A percentile compares a stretch with the other conserved stretches of the same genome.
These are phyloP conservation scores for Flabesymbios commensalis DNA, from an alignment of 2,888 invertebrate genomes.

Conservation along the genomic window DNA sequence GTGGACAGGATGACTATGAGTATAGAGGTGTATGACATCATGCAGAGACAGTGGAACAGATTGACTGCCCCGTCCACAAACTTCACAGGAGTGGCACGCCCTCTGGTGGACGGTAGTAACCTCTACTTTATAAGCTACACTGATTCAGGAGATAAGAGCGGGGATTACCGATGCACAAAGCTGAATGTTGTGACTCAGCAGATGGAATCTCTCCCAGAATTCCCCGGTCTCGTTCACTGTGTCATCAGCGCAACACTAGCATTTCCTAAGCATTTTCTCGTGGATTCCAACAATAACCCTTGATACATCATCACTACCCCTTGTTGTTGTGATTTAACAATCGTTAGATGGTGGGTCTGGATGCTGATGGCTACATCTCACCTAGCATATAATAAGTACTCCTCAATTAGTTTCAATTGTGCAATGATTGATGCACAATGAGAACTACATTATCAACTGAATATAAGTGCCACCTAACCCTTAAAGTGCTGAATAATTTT, in stretches of 20 bases:
- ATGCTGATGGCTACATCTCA: no score
- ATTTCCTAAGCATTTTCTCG: conserved; percentile 12
- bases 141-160: conserved; percentile 6
- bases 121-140: conserved; percentile 21
- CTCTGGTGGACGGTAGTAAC: conserved; percentile 7
- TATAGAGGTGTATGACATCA: conserved; percentile 11
- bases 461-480: no score
- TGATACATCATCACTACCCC: no score
- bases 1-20: conserved; percentile 14
- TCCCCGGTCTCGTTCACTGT: conserved; percentile 22
- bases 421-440: no score
- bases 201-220: conserved; percentile 12
- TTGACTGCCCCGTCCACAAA: not conserved
- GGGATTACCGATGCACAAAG: conserved; percentile 12
- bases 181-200: conserved; percentile 15
- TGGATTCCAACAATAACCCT: conserved; percentile 21
- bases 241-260: conserved; percentile 19
- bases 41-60: conserved; percentile 16
- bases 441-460: no score
- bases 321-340: no score
- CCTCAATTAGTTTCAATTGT: no score
- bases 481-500: no score
- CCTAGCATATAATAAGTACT: no score
- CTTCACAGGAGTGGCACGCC: conserved; percentile 18
- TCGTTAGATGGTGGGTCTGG: no score